phyloP scores from a whole-genome alignment of 64 coral and sea anemone species.

The Astreopora myriophthalma region DNA sequence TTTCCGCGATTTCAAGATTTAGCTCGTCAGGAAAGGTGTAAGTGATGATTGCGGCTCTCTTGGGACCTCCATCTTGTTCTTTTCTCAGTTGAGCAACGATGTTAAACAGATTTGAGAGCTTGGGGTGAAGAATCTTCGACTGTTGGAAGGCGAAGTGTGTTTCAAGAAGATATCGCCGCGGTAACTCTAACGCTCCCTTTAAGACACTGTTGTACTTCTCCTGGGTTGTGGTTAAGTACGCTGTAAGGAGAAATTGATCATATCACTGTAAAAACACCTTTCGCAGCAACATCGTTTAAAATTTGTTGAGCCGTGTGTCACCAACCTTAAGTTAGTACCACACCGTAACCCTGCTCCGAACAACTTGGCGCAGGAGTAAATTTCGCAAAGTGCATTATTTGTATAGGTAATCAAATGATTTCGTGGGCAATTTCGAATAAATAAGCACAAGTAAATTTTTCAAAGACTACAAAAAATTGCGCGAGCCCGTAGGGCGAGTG shows the following conservation, averaged over 20 bases:
- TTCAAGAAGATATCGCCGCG: slow-evolving; percentile 62
- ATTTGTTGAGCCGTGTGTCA: no score
- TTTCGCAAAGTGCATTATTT: no score
- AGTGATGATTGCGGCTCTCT: neutral
- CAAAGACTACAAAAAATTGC: no score
- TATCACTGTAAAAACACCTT: neutral
- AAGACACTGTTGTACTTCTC: slow-evolving; percentile 61
- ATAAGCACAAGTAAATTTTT: no score
- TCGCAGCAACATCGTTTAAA: no score
- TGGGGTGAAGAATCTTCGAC: slow-evolving; percentile 79
- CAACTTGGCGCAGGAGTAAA: no score
- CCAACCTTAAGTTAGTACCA: no score
- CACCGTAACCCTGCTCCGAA: no score
- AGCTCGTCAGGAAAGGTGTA: slow-evolving; percentile 7
- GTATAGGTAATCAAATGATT: no score
- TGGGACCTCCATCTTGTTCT: neutral
- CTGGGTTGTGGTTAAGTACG: slow-evolving; percentile 64
- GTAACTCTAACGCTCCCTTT: slow-evolving; percentile 65
- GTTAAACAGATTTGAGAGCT: slow-evolving; percentile 39
- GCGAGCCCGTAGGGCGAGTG: no score
- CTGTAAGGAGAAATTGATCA: slow-evolving; percentile 45
- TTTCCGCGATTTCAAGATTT: slow-evolving; percentile 25
- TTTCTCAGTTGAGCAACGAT: neutral
- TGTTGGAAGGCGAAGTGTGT: slow-evolving; percentile 70
- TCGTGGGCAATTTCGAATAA: no score